A percentile compares a stretch with the other conserved stretches of the same genome.
phyloP scores from a whole-genome alignment of 2,113 vertebrate species.

The Scomber colias region DNA sequence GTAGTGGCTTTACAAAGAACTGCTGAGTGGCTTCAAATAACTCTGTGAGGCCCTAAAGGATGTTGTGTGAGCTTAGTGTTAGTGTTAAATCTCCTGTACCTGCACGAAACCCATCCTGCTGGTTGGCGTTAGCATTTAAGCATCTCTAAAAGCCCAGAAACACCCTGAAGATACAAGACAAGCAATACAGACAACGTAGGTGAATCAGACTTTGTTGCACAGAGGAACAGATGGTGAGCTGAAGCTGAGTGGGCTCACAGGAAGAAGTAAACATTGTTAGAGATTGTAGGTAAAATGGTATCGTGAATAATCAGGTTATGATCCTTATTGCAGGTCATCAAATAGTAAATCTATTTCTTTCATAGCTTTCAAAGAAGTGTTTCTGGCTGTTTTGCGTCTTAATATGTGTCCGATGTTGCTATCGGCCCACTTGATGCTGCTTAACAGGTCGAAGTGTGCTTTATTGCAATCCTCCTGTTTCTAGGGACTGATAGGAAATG shows the following conservation, averaged over 20 bases:
- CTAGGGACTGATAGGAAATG: slow-evolving; percentile 36
- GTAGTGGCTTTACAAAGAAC: slow-evolving; percentile 42
- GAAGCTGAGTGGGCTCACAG: slow-evolving; percentile 25
- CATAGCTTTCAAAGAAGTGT: not conserved
- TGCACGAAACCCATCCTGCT: slow-evolving; percentile 41
- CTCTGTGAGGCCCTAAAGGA: slow-evolving; percentile 37
- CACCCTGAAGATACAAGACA: slow-evolving; percentile 28
- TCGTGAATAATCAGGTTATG: not conserved
- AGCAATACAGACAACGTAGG: slow-evolving; percentile 18
- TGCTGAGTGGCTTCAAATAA: slow-evolving; percentile 56
- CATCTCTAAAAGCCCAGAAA: slow-evolving; percentile 34
- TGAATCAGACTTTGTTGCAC: slow-evolving; percentile 46
- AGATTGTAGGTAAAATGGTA: slow-evolving; percentile 21
- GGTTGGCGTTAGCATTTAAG: slow-evolving; percentile 31
- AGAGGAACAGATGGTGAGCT: slow-evolving; percentile 40
- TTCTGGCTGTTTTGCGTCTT: not conserved
- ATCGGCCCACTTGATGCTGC: slow-evolving; percentile 33
- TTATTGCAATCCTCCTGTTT: slow-evolving; percentile 37
- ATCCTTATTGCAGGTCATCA: not conserved
- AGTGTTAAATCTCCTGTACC: slow-evolving; percentile 36
- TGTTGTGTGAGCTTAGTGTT: slow-evolving; percentile 44
- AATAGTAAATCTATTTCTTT: slow-evolving; percentile 6
- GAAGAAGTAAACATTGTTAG: slow-evolving; percentile 30
- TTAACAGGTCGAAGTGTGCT: slow-evolving; percentile 43
- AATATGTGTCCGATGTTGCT: slow-evolving; percentile 32